Conservation (phyloP, 2,797 vertebrate species). For the Limnodromus scolopaceus region DNA sequence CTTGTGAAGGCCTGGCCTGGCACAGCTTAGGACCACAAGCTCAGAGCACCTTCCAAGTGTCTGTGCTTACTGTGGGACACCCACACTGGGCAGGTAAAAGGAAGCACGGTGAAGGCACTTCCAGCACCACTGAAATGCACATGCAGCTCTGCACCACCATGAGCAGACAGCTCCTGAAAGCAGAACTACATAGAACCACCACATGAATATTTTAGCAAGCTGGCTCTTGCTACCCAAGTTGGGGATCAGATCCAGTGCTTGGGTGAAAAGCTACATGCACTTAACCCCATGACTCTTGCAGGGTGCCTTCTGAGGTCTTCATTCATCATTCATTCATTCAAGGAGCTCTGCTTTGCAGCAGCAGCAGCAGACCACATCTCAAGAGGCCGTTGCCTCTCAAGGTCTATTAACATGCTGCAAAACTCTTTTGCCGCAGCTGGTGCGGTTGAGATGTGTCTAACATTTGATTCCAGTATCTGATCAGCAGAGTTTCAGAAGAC, state of each 20-base stretch:
- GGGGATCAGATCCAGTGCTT: neutral
- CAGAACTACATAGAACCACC: neutral
- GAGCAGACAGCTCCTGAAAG: neutral
- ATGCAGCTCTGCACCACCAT: neutral
- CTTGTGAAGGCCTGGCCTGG: neutral
- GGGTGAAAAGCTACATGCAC: neutral
- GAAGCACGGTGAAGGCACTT: neutral
- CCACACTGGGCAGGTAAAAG: neutral
- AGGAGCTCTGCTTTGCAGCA: neutral
- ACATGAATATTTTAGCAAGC: neutral
- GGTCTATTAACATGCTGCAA: neutral
- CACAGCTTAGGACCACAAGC: neutral
- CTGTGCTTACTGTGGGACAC: accelerated
- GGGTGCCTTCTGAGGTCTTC: neutral
- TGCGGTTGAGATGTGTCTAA: neutral
- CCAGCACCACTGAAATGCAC: accelerated
- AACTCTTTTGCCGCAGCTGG: neutral
- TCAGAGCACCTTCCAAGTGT: neutral
- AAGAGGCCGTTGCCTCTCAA: neutral
- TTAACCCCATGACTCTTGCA: accelerated
- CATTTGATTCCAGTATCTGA: neutral
- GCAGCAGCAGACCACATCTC: neutral
- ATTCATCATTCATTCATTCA: accelerated
- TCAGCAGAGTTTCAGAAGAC: neutral
- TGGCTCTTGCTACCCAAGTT: neutral